A percentile compares a stretch with the other conserved stretches of the same genome.
Conservation (phyloP, 2,888 invertebrate genomes). For the Actias luna region DNA sequence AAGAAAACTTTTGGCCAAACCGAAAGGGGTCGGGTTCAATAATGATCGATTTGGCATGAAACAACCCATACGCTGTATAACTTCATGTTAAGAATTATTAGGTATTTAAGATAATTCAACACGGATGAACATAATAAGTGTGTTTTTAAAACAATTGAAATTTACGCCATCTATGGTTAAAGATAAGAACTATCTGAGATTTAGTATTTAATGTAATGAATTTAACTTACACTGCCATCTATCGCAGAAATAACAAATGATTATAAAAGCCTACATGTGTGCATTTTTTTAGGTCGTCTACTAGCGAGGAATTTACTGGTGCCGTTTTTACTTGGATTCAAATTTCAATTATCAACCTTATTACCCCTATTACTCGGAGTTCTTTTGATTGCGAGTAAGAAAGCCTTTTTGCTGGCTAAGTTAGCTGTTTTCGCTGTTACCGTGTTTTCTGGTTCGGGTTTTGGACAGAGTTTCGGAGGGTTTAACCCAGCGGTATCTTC, state of each 20-base stretch:
- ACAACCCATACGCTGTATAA: no score
- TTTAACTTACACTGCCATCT: conserved; percentile 44
- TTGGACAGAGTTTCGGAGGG: conserved; percentile 55
- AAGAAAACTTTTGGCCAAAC: no score
- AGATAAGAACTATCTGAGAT: conserved; percentile 32
- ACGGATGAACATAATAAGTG: no score
- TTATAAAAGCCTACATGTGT: neutral
- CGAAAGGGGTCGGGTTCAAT: no score
- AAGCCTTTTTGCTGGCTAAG: conserved; percentile 88
- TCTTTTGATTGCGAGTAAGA: conserved; percentile 87
- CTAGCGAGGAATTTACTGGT: conserved; percentile 87
- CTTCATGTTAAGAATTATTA: no score
- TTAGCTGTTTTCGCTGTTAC: conserved; percentile 87
- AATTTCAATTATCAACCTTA: conserved; percentile 89
- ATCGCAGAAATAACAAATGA: conserved; percentile 25
- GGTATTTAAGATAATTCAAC: no score
- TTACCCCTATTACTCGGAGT: conserved; percentile 87
- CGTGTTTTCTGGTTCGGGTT: conserved; percentile 82
- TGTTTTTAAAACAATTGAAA: neutral
- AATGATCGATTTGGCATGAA: no score
- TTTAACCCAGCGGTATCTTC: conserved; percentile 53
- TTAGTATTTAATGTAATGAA: conserved; percentile 9
- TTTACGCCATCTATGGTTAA: conserved; percentile 51
- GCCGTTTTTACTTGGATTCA: conserved; percentile 89
- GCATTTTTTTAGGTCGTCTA: conserved; percentile 84